Conservation (phyloP, 2,113 vertebrate genomes). For the Prunella fulvescens region DNA sequence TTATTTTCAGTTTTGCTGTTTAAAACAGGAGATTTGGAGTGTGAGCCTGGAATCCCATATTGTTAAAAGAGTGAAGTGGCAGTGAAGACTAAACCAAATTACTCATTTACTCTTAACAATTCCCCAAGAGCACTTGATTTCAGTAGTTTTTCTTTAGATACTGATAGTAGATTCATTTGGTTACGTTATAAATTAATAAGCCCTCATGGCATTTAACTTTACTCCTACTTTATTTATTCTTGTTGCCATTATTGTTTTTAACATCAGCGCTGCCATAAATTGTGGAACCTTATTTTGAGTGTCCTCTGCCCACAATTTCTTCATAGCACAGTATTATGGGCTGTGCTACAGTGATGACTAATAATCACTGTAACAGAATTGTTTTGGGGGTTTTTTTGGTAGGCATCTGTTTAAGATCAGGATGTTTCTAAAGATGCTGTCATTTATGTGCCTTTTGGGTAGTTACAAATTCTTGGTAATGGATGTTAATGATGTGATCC, state of each 20-base stretch:
- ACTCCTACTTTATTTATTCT: constrained; percentile 1
- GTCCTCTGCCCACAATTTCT: background rate
- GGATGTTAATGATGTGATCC: background rate
- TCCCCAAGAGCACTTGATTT: background rate
- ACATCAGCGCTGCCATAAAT: background rate
- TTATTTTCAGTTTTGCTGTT: constrained; percentile 19
- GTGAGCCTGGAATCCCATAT: background rate
- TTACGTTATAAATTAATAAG: background rate
- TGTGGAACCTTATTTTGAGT: background rate
- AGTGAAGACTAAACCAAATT: background rate
- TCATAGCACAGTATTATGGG: background rate
- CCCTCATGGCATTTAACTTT: background rate
- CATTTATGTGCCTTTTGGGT: background rate
- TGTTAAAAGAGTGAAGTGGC: background rate
- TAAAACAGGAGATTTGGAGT: background rate
- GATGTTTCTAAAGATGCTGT: background rate
- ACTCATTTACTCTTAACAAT: background rate
- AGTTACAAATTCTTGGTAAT: background rate
- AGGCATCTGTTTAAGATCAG: background rate
- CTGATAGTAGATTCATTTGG: background rate
- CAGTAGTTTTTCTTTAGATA: background rate
- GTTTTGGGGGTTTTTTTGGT: background rate
- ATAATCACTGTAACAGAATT: background rate
- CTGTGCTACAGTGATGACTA: background rate
- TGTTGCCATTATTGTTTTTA: background rate